Percentiles rank a stretch among this genome's conserved stretches.
Conservation (phyloP, 2,113 vertebrate genomes). For the Cryptoleucopteryx plumbea region DNA sequence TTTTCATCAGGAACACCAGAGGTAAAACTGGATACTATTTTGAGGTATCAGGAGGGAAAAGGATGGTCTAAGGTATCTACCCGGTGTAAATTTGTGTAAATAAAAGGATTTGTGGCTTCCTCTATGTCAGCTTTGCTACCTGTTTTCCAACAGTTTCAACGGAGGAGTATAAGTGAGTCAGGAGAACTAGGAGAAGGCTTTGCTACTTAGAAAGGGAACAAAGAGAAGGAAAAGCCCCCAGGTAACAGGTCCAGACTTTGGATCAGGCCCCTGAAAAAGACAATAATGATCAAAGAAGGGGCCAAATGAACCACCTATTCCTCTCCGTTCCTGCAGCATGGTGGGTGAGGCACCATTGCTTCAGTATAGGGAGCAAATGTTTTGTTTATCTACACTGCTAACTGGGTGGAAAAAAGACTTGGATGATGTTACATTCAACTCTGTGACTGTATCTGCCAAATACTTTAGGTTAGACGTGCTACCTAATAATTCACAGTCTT, state of each 20-base stretch:
- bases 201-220: not conserved
- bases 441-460: not conserved
- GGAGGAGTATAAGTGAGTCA: not conserved
- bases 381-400: not conserved
- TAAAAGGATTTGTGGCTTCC: not conserved
- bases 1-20: not conserved
- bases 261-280: not conserved
- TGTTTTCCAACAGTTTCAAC: not conserved
- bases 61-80: not conserved
- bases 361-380: not conserved
- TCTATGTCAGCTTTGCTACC: not conserved
- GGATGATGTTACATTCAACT: not conserved
- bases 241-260: not conserved
- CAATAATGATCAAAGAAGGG: not conserved
- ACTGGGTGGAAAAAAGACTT: not conserved
- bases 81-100: not conserved
- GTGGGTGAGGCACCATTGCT: not conserved
- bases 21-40: not conserved
- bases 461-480: not conserved
- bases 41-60: not conserved
- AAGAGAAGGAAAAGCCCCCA: not conserved
- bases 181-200: not conserved
- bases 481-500: conserved; percentile 22
- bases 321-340: not conserved
- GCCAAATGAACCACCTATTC: not conserved